Conservation (phyloP, 2,888 invertebrate genomes). For the Agrilus mali region DNA sequence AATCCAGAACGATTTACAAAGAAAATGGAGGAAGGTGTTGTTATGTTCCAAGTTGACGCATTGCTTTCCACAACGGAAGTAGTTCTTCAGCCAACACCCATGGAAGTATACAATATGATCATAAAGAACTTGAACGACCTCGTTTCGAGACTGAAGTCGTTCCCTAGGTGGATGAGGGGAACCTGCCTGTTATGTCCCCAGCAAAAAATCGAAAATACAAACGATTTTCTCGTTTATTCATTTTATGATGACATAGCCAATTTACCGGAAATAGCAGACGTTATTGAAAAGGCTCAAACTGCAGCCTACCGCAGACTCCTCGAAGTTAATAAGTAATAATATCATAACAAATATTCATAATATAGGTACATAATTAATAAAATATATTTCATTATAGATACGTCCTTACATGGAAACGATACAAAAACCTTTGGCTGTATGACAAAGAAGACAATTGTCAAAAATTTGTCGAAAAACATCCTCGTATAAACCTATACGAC, state of each 20-base stretch:
- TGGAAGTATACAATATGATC: slow-evolving; percentile 67
- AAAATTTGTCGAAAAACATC: slow-evolving; percentile 58
- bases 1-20: slow-evolving; percentile 60
- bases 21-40: slow-evolving; percentile 37
- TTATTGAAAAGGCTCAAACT: slow-evolving; percentile 52
- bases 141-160: slow-evolving; percentile 57
- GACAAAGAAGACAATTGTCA: slow-evolving; percentile 65
- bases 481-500: slow-evolving; percentile 56
- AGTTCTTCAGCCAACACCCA: slow-evolving; percentile 57
- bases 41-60: slow-evolving; percentile 70
- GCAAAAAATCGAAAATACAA: slow-evolving; percentile 44
- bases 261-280: slow-evolving; percentile 55
- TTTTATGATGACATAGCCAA: slow-evolving; percentile 70
- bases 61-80: slow-evolving; percentile 63
- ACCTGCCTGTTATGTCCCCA: slow-evolving; percentile 64
- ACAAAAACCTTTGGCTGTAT: slow-evolving; percentile 61
- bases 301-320: slow-evolving; percentile 50
- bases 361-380: not conserved
- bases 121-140: slow-evolving; percentile 64
- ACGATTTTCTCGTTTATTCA: slow-evolving; percentile 52
- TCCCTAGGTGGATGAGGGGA: slow-evolving; percentile 77
- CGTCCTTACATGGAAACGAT: slow-evolving; percentile 54
- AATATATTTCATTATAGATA: no score
- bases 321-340: slow-evolving; percentile 46
- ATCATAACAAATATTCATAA: slow-evolving; percentile 37